Evolutionary conservation across 2,113 vertebrate species (phyloP).

Genomic region (Sinocyclocheilus anophthalmus): DNA sequence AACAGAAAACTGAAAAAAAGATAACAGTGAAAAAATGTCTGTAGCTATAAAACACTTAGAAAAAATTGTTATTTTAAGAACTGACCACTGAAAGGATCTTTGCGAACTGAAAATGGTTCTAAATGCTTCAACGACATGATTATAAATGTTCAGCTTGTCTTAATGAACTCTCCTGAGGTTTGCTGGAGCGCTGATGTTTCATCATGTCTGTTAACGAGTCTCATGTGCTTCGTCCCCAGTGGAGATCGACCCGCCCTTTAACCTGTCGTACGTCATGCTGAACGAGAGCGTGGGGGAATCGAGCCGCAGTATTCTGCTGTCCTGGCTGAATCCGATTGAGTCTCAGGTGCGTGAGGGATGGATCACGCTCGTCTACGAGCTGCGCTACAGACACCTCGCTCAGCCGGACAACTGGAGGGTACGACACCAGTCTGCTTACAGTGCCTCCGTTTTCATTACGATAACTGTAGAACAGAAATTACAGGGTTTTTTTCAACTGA

Average conservation of each 20-base stretch:
- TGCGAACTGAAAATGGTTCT: neutral
- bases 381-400: constrained; percentile 67
- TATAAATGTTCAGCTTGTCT: neutral
- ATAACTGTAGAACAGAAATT: no score
- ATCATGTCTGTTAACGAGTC: neutral
- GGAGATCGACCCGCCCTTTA: constrained; percentile 74
- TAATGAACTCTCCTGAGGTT: neutral
- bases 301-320: constrained; percentile 61
- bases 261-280: constrained; percentile 66
- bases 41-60: no score
- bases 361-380: constrained; percentile 78
- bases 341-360: constrained; percentile 71
- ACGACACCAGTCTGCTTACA: neutral
- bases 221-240: constrained; percentile 59
- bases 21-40: no score
- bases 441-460: neutral
- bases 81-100: neutral
- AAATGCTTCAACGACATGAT: no score
- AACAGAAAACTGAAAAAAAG: no score
- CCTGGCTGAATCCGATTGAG: constrained; percentile 73
- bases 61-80: no score
- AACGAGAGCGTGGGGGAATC: constrained; percentile 63
- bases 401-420: constrained; percentile 63
- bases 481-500: no score
- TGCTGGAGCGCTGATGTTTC: neutral